phyloP scores from a whole-genome alignment of 2,797 vertebrate species.

The Leptodactylus fallax region DNA sequence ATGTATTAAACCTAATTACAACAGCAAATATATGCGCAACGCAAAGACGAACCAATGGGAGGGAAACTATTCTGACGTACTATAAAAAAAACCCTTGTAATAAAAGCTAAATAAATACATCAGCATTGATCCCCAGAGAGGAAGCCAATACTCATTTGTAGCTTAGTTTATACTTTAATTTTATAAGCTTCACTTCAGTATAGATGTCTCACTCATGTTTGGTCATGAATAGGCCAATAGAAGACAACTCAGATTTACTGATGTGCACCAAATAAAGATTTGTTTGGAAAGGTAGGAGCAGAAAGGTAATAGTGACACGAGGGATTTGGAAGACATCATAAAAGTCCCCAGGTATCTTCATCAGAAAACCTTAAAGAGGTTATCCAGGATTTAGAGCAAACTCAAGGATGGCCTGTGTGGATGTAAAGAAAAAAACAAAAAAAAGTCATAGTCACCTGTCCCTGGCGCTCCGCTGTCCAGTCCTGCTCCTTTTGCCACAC shows the following conservation, averaged over 20 bases:
- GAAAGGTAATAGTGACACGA: too few species aligned
- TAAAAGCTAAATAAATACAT: constrained; percentile 14
- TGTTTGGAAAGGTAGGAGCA: too few species aligned
- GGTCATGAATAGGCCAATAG: background rate
- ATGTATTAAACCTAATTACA: constrained; percentile 22
- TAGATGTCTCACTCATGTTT: background rate
- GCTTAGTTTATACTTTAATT: background rate
- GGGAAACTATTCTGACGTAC: background rate
- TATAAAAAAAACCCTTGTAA: background rate
- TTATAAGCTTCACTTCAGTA: background rate
- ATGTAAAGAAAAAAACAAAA: too few species aligned
- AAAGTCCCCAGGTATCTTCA: too few species aligned
- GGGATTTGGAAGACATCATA: too few species aligned
- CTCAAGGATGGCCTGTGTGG: too few species aligned
- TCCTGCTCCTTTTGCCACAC: too few species aligned
- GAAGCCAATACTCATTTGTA: background rate
- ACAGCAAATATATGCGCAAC: background rate
- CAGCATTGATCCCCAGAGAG: background rate
- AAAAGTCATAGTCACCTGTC: too few species aligned
- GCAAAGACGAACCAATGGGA: background rate
- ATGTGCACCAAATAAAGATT: too few species aligned
- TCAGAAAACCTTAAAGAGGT: too few species aligned
- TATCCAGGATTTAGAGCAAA: too few species aligned
- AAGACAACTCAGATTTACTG: background rate
- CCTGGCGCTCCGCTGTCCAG: too few species aligned